Base-by-base conservation (phyloP, 2,888 invertebrate species). In the Drosophila mimetica region DNA sequence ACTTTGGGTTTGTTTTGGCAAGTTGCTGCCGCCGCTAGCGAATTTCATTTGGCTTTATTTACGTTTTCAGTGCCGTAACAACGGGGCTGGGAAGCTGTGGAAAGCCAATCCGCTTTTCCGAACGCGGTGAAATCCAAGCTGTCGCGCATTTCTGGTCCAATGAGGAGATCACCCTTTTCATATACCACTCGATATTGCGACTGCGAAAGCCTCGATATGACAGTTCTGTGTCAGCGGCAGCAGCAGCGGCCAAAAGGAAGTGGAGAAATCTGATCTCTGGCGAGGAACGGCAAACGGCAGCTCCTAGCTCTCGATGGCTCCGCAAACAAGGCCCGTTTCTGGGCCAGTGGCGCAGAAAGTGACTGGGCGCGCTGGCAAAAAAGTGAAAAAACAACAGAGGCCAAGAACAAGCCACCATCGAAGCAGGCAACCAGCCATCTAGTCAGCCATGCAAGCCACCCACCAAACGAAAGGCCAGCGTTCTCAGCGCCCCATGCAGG, bases 191-290 rank as follows among this genome's bases (percentile, higher is more conserved):
- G n/a, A n/a, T n/a, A n/a, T 25, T 42, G 22, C 8, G 71, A 72
- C 70, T 76, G 77, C 64, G 53, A 63, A 59, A 69, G 36, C 47
- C 67, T 79, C 41, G 79, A 81, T 76, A 77, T 82, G 79, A 82
- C 79, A 80, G 82, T 80, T 80, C 73, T 75, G 79, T 80, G 79
- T 79, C 79, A 79, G 54, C 66, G 25, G 51, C 55, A 4, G 3
- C 5, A 5, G 22, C 22, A 22, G 22, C 25, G 60, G 51, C 65
- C 74, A 70, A 76, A 82, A 79, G 79, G 83, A 83, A 82, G 71
- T 82, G 77, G 83, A 76, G 83, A 81, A 82, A 82, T 83, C 80
- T 77, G 66, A 65, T 55, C 30, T 46, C 28, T 46, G 46, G 46
- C 28, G 9, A 32, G 16, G 22, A 47, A 36, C 25, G 25, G 25